Evolutionary conservation across 2,888 invertebrate genomes (phyloP).

Genomic region (Caenorhabditis sinica): DNA sequence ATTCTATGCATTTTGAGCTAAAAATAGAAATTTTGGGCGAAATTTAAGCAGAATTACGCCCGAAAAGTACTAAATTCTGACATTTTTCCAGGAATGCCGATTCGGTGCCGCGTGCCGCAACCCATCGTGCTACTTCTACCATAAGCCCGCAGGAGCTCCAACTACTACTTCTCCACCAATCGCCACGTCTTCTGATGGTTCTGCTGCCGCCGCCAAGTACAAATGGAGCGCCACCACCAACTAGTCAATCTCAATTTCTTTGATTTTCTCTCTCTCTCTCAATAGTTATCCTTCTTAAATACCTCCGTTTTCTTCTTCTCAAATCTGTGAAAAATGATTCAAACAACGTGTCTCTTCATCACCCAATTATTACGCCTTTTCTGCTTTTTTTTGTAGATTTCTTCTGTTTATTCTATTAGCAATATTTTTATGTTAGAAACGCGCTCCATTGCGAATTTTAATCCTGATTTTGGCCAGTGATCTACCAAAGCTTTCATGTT

Average conservation of each 20-base stretch:
- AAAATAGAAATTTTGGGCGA: too few relatives aligned
- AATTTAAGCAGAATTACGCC: too few relatives aligned
- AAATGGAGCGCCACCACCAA: constrained; percentile 67
- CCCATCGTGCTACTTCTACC: constrained; percentile 72
- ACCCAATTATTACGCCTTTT: too few relatives aligned
- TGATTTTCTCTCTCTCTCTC: neutral
- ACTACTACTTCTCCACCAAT: constrained; percentile 15
- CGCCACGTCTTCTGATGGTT: neutral
- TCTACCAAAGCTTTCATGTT: too few relatives aligned
- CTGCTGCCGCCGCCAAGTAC: constrained; percentile 59
- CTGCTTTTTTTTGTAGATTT: too few relatives aligned
- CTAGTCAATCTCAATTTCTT: constrained; percentile 20
- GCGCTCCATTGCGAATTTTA: too few relatives aligned
- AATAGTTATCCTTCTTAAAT: constrained; percentile 1
- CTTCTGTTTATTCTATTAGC: neutral
- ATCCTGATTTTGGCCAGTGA: too few relatives aligned
- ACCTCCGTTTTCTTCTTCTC: constrained; percentile 15
- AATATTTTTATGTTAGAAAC: neutral
- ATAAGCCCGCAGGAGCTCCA: constrained; percentile 60
- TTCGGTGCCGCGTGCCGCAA: constrained; percentile 72
- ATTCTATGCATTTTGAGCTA: too few relatives aligned
- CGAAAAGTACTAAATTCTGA: neutral
- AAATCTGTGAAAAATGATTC: constrained; percentile 31
- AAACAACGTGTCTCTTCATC: constrained; percentile 35
- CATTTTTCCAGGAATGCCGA: constrained; percentile 71